Evolutionary conservation across 2,113 vertebrate species (phyloP), one percentile per base, ranked within the genome.

Genomic region (Cranoglanis bouderius): DNA sequence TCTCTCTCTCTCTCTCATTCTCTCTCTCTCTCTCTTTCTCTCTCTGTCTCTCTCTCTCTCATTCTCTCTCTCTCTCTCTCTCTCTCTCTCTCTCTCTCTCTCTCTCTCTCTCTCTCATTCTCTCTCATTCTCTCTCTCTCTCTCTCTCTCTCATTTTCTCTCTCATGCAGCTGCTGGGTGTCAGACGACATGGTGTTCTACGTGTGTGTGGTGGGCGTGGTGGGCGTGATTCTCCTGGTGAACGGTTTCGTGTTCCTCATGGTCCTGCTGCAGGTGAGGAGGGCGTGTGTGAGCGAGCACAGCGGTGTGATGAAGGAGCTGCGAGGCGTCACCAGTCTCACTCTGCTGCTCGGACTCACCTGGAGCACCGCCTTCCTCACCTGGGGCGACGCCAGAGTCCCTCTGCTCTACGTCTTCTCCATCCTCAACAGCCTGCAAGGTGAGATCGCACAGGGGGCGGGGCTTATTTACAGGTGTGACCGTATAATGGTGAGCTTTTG

Each of bases 371-470:
- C 94, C 61, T 97, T 98, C 94, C 96, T 97, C 21, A 95, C 97
- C 72, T 97, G 95, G 95, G 97, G 95, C 57, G 92, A 96, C 0
- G 93, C 94, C 43, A 96, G 94, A 90, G 88, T 96, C 46, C 89
- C 96, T 81, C 95, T 98, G 89, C 92, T 97, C 43, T 99, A 98
- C 90, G 90, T 98, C 82, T 99, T 99, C 94, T 91, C 96, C 89
- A 95, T 95, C 90, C 96, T 97, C 90, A 99, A 98, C 93, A 96
- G 94, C 21, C 92, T 98, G 77, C 97, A 98, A 97, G 97, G 97
- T 98, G 61, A 88, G 83, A 63, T 0, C 8, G 4, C 85, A 24
- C 46, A 55, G 40, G 38, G 80, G 3, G 51, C 9, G 35, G 24
- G 13, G 35, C 53, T 90, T 51, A 85, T 24, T 40, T 49, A 77